Base-by-base conservation (phyloP, 2,797 vertebrate genomes). In the Notolabrus celidotus region DNA sequence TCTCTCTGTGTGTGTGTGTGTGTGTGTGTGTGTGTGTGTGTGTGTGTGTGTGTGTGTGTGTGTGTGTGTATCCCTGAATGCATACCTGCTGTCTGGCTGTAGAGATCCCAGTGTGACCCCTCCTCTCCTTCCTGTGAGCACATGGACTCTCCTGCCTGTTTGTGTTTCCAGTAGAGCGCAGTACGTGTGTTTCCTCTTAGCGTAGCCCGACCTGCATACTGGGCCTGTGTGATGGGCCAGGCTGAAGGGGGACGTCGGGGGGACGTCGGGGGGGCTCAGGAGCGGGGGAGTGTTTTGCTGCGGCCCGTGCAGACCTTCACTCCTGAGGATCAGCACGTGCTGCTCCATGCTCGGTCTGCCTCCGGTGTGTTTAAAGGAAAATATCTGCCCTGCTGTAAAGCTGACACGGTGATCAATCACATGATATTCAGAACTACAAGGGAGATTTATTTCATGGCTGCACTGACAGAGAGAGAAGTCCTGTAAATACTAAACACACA, bases 241-340 rank as follows among this genome's bases (percentile, higher is more conserved):
- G 31, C 56, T 5, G 16, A 10, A 12, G 43, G 36, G 42, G 64
- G 77, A 73, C 38, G 9, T 10, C 49, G 60, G 65, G n/a, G n/a
- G n/a, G n/a, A n/a, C n/a, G n/a, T n/a, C n/a, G n/a, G n/a, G n/a
- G n/a, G 56, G 52, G 73, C 61, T 66, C 69, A 67, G 75, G 61
- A 86, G 83, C 16, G 34, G 59, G 33, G 63, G 59, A 45, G 71
- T 87, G 80, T 79, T 81, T 66, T 71, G 62, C 77, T 43, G 72
- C 17, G 39, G 75, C 84, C 85, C 66, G 57, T 78, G 74, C 77
- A 75, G 65, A 61, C 73, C 61, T 61, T 34, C 71, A 65, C 88
- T 87, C 83, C 74, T 64, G 89, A 79, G 90, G 83, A 83, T 87
- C 86, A 74, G 82, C 88, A 85, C 87, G 84, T 79, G 45, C n/a